Conservation (phyloP, 2,888 invertebrate species). For the Brachynemurus nebulosus region DNA sequence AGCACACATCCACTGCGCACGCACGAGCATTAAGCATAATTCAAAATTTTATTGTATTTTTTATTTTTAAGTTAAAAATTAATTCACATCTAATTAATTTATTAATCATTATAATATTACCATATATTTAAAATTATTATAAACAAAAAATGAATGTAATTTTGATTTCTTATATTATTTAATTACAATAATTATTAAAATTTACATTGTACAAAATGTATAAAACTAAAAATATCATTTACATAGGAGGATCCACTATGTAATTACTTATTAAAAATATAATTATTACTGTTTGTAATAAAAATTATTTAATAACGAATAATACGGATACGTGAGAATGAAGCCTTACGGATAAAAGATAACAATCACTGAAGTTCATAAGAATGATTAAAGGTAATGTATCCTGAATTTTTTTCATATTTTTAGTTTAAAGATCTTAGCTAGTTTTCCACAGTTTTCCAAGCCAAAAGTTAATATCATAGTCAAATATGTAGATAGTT, state of each 20-base stretch:
- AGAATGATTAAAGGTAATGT: too few relatives aligned
- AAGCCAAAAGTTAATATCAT: too few relatives aligned
- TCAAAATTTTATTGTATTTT: background rate
- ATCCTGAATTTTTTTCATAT: too few relatives aligned
- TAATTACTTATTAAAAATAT: constrained; percentile 1
- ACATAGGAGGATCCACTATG: constrained; percentile 1
- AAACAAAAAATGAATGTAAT: background rate
- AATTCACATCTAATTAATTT: background rate
- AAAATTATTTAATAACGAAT: too few relatives aligned
- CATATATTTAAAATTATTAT: background rate
- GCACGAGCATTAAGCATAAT: background rate
- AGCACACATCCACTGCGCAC: background rate
- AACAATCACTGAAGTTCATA: too few relatives aligned
- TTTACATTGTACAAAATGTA: constrained; percentile 1
- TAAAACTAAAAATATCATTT: background rate
- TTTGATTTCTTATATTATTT: too few relatives aligned
- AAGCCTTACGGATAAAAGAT: too few relatives aligned
- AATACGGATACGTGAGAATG: too few relatives aligned
- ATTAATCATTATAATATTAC: background rate
- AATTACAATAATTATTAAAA: too few relatives aligned
- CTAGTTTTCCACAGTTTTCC: too few relatives aligned
- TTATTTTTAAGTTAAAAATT: background rate
- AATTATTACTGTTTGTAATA: constrained; percentile 1
- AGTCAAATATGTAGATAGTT: too few relatives aligned
- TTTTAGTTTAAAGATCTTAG: too few relatives aligned